Evolutionary conservation across 2,888 invertebrate species (phyloP), one percentile per base, ranked within the genome.

Genomic region (Drosophila ochracea): DNA sequence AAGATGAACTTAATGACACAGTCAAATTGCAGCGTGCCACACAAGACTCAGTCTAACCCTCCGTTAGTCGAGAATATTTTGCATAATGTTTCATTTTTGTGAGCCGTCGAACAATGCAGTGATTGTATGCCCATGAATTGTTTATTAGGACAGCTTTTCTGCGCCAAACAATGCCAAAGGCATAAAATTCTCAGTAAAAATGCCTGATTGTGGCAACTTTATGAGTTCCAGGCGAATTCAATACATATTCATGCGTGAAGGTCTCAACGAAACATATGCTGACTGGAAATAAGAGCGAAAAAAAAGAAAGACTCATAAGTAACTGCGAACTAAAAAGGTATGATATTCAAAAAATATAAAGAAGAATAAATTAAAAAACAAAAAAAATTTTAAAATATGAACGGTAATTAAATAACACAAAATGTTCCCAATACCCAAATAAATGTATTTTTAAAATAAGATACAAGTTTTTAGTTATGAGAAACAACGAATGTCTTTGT

Each of bases 1-100:
- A 33, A 35, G 53, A 73, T 74, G 55, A 50, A 64, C 75, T 64
- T 75, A 67, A 78, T 75, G 76, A 70, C 80, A 49, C 28, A 21
- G 64, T 6, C 28, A 63, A 78, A 68, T 77, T 78, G 74, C 65
- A 68, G 61, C n/a, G 47, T 5, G 25, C 33, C 54, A 49, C 31
- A 49, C 49, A 35, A 30, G 50, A 47, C 33, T 19, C 39, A 19
- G 25, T 37, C 13, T 54, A 31, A 35, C 28, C 13, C 41, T 13
- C 28, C 19, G 16, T 19, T 30, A 50, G 31, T 53, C 30, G 35
- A 61, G 11, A 55, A 60, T 41, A 64, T 47, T 74, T 68, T 74
- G 60, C 55, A 64, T 72, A 61, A 30, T 30, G 55, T 60, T 68
- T 55, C 33, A 62, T 49, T 68, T 73, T 64, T 57, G 55, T 41